Percentiles rank a stretch among this genome's conserved stretches.
Evolutionary conservation across 2,113 vertebrate species (phyloP).

Genomic region (Progne subis): DNA sequence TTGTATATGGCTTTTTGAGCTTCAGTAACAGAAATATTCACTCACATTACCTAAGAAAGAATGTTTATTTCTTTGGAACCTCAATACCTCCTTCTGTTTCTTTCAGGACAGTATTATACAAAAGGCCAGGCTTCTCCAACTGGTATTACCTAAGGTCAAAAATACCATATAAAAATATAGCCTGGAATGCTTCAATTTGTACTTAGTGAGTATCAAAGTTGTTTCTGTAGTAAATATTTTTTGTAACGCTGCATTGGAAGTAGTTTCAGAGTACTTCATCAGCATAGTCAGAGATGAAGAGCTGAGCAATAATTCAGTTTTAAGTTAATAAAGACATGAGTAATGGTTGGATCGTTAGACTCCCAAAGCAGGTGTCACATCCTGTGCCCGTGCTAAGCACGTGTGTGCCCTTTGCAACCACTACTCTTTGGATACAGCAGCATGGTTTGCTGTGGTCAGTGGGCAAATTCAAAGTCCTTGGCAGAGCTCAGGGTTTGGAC

Average conservation of each 20-base stretch:
- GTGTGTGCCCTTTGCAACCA: not conserved
- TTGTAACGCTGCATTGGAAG: not conserved
- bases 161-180: not conserved
- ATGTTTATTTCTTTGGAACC: not conserved
- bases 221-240: not conserved
- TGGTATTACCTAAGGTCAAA: not conserved
- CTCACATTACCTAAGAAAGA: rapidly evolving
- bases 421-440: not conserved
- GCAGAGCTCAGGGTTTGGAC: not conserved
- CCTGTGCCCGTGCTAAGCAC: not conserved
- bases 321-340: not conserved
- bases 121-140: not conserved
- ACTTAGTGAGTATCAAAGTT: not conserved
- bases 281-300: not conserved
- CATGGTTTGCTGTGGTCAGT: not conserved
- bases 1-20: not conserved
- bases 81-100: not conserved
- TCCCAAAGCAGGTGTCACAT: not conserved
- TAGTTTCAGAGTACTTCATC: not conserved
- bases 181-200: not conserved
- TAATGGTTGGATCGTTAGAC: not conserved
- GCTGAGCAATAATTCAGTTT: not conserved
- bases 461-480: not conserved
- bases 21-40: not conserved
- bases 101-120: not conserved